These are phyloP conservation scores for Cataglyphis hispanica DNA, from an alignment of 1,140 invertebrate genomes.

Conservation along the genomic window DNA sequence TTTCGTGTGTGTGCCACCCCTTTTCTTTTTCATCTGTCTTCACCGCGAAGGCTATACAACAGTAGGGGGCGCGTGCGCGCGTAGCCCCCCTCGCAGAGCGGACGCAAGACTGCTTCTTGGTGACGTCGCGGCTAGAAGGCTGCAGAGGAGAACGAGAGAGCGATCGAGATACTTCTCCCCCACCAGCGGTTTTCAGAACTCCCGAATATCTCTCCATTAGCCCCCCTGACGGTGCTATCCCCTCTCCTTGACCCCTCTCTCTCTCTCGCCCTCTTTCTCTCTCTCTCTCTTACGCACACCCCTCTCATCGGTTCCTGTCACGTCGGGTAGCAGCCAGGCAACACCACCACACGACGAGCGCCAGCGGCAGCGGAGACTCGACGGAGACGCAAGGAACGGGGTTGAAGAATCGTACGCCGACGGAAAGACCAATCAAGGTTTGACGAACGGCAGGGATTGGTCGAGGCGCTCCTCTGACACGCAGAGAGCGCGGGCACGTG, in stretches of 20 bases:
- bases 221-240: slow-evolving; percentile 81
- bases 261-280: slow-evolving; percentile 67
- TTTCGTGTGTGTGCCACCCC: slow-evolving; percentile 59
- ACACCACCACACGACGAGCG: slow-evolving; percentile 70
- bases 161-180: slow-evolving; percentile 78
- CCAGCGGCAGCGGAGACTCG: slow-evolving; percentile 68
- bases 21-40: slow-evolving; percentile 65
- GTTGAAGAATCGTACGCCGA: slow-evolving; percentile 85
- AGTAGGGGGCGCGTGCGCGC: slow-evolving; percentile 82
- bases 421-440: slow-evolving; percentile 88
- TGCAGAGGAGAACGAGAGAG: slow-evolving; percentile 67
- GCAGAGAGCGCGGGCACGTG: slow-evolving; percentile 85
- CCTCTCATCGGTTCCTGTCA: slow-evolving; percentile 78
- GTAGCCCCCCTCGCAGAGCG: slow-evolving; percentile 78
- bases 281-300: slow-evolving; percentile 70
- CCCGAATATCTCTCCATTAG: slow-evolving; percentile 87
- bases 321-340: slow-evolving; percentile 75
- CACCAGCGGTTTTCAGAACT: slow-evolving; percentile 78
- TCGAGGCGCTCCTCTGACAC: slow-evolving; percentile 82
- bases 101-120: slow-evolving; percentile 77
- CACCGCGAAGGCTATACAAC: slow-evolving; percentile 68
- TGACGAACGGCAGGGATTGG: slow-evolving; percentile 88
- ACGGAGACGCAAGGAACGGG: slow-evolving; percentile 83
- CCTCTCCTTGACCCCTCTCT: slow-evolving; percentile 79
- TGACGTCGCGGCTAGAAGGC: slow-evolving; percentile 77